Percentiles rank a stretch among this genome's conserved stretches.
Conservation (phyloP, 2,888 invertebrate genomes). For the Cephus nigrinus region DNA sequence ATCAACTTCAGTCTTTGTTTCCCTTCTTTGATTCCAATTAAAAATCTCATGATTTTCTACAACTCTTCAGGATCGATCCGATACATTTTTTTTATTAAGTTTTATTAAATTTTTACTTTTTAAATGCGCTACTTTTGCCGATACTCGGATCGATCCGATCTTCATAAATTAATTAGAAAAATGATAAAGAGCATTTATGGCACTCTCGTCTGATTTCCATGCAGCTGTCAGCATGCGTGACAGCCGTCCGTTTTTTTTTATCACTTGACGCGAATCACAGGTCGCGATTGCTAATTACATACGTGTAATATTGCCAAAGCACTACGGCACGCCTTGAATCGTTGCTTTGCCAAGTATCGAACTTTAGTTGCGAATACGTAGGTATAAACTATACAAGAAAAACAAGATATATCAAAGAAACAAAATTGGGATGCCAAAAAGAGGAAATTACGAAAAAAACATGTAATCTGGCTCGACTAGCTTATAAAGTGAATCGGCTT, state of each 20-base stretch:
- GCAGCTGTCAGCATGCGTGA: constrained; percentile 59
- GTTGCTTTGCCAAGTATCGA: constrained; percentile 19
- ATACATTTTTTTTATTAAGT: neutral
- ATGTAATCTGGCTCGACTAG: neutral
- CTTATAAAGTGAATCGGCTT: neutral
- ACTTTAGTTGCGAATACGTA: neutral
- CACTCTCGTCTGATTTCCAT: constrained; percentile 51
- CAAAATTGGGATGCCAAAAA: neutral
- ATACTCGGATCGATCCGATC: neutral
- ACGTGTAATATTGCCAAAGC: constrained; percentile 4
- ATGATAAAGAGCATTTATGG: neutral
- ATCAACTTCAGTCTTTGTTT: neutral
- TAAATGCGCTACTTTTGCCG: neutral
- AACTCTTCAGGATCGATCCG: neutral
- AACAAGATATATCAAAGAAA: neutral
- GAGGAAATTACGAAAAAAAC: neutral
- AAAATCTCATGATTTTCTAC: neutral
- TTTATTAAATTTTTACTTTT: neutral
- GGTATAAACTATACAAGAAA: neutral
- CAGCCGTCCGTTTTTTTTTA: constrained; percentile 38
- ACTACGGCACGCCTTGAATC: constrained; percentile 8
- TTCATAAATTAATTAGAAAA: constrained; percentile 2
- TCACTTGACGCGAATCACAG: neutral
- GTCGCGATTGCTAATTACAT: neutral
- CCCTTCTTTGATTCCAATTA: neutral